phyloP scores from a whole-genome alignment of 2,888 invertebrate species.

The Amaurobius ferox region DNA sequence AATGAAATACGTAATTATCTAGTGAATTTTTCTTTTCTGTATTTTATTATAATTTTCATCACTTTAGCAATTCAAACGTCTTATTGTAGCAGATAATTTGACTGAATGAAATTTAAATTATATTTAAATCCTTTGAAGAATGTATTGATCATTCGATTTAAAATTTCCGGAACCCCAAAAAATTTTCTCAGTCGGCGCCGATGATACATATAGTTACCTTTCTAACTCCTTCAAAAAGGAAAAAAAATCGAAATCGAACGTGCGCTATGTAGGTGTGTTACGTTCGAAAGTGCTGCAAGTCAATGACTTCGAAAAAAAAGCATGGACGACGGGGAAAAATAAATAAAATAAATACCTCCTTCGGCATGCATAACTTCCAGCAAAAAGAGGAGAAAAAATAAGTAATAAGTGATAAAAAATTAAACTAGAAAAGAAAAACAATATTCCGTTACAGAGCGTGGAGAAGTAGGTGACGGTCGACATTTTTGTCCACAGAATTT shows the following conservation, averaged over 20 bases:
- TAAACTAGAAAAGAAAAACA: constrained; percentile 26
- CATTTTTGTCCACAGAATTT: constrained; percentile 21
- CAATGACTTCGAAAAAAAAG: constrained; percentile 57
- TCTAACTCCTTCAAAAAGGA: too few relatives aligned
- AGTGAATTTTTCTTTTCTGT: too few relatives aligned
- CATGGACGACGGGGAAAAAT: constrained; percentile 26
- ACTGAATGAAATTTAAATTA: too few relatives aligned
- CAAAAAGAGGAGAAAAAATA: constrained; percentile 40
- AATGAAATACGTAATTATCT: too few relatives aligned
- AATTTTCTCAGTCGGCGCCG: not conserved
- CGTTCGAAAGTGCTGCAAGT: constrained; percentile 20
- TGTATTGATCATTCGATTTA: too few relatives aligned
- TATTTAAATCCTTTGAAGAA: too few relatives aligned
- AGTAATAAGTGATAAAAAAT: constrained; percentile 39
- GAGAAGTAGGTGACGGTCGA: not conserved
- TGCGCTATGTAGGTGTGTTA: constrained; percentile 33
- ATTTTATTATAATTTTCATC: too few relatives aligned
- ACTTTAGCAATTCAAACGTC: too few relatives aligned
- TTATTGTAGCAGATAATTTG: too few relatives aligned
- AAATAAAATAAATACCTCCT: constrained; percentile 15
- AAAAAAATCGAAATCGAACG: too few relatives aligned
- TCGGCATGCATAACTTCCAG: constrained; percentile 51
- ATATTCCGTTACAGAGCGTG: constrained; percentile 49
- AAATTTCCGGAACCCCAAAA: too few relatives aligned
- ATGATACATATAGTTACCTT: too few relatives aligned